Evolutionary conservation across 2,113 vertebrate species (phyloP).

Genomic region (Trachemys scripta): DNA sequence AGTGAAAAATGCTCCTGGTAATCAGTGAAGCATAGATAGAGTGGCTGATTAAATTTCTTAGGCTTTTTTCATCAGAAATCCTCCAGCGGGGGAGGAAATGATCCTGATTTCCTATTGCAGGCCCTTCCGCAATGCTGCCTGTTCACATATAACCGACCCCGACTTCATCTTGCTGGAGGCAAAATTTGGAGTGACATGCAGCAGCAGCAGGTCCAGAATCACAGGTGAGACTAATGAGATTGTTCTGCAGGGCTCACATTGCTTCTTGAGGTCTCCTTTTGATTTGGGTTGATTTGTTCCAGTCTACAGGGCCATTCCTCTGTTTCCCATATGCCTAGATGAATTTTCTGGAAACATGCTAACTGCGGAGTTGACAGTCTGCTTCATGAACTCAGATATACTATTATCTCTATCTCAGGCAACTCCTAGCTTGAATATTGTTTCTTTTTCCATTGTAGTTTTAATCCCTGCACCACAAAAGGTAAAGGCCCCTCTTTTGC

Average conservation of each 20-base stretch:
- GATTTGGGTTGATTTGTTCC: not conserved
- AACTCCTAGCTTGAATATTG: not conserved
- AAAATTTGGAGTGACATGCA: not conserved
- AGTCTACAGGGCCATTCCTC: not conserved
- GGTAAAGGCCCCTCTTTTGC: not conserved
- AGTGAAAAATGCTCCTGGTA: not conserved
- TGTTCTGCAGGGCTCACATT: not conserved
- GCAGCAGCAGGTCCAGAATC: not conserved
- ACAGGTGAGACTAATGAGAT: not conserved
- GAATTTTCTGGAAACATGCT: constrained; percentile 12
- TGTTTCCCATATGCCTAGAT: not conserved
- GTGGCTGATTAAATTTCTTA: not conserved
- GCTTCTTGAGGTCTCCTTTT: not conserved
- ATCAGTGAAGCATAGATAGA: not conserved
- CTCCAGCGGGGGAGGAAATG: not conserved
- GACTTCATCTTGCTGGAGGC: not conserved
- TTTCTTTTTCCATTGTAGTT: not conserved
- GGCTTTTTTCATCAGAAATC: not conserved
- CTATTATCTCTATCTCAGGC: not conserved
- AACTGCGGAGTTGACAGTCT: constrained; percentile 2
- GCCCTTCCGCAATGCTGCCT: accelerated
- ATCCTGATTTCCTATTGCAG: not conserved
- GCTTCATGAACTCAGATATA: not conserved
- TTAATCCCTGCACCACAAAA: constrained; percentile 10
- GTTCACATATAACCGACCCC: not conserved